Base-by-base conservation (phyloP, 2,888 invertebrate genomes). In the Tachystola acroxantha region DNA sequence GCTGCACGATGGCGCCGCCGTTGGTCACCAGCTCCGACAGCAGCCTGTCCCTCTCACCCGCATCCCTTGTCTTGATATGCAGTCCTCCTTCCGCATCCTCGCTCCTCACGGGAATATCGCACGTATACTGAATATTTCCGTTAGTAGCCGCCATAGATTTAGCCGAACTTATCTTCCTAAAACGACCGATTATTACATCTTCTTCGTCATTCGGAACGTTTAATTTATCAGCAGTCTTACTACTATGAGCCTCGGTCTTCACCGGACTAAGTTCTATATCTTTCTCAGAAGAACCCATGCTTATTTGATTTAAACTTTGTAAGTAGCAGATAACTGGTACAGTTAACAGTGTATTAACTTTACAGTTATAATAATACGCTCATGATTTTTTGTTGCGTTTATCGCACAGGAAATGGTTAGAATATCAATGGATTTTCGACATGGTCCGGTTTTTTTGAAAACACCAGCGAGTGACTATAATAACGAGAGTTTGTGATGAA, bases 111-210 rank as follows among this genome's bases (percentile, higher is more conserved):
- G 73, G 57, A 10, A 71, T 33, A 11, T 86, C 88, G 0, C 67
- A 57, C 1, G 84, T 81, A 34, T 84, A 82, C 46, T 84, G 82
- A 10, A 82, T 78, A 38, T 85, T 85, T 1, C 87, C 87, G 39
- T 88, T 88, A 1, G 87, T 86, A 22, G 86, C 86, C 13, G 86
- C 87, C 88, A 88, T 88, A 12, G 87, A 87, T 51, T 88, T 88
- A 0, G 88, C 88, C 0, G 88, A 88, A 50, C 87, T 88, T 40
- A 88, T 88, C 53, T 88, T 88, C 32, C 88, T 57, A 57, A 88
- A 88, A 41, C 88, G 65, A 7, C 88, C 88, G 31, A 88, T 88
- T 37, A 88, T 85, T 25, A 88, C 77, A 48, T 88, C 87, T 50
- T 86, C 86, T 41, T 86, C 84, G 32, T 82, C 82, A 19, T 67